Base-by-base conservation (phyloP, 2,113 vertebrate species). In the Tympanuchus pallidicinctus region DNA sequence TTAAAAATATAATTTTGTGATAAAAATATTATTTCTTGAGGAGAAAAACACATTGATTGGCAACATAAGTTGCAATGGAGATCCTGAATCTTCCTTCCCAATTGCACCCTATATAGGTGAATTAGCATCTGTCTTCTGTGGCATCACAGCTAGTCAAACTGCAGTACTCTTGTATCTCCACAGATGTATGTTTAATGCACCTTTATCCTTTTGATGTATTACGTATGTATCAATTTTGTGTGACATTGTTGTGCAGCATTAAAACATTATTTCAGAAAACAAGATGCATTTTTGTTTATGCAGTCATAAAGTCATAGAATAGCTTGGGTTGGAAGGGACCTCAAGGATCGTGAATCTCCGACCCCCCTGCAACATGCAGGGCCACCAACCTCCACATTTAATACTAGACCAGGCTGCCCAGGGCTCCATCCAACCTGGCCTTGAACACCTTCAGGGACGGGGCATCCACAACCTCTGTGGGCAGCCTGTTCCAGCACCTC, bases 151-250 rank as follows among this genome's bases (percentile, higher is more conserved):
- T 32, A 71, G 28, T 47, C 34, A 14, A n/a, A 5, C 6, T 65
- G 54, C 71, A 86, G 30, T 92, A 6, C 7, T 70, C 20, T 34
- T 43, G 7, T n/a, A 20, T 73, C 13, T 86, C 63, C 8, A 12
- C 21, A 45, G 45, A 27, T 2, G 0, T 78, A 10, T 0, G 3
- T 59, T 88, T 73, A 82, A 50, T 78, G 11, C 5, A 7, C 32
- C 6, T 56, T 77, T 86, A 69, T 60, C 38, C 18, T 74, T 82
- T 60, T 40, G 78, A 11, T 50, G 17, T 47, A 7, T 56, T 86
- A 45, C 11, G 8, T 11, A 0, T n/a, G 13, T 7, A 77, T 1
- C 65, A 65, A 54, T 69, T 22, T 4, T 92, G 21, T 57, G 34
- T 75, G 40, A 77, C 40, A 69, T 57, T 28, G 18, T 14, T 38